These are phyloP conservation scores for Actenoides lindsayi DNA, from an alignment of 2,113 vertebrate genomes.

Conservation along the genomic window DNA sequence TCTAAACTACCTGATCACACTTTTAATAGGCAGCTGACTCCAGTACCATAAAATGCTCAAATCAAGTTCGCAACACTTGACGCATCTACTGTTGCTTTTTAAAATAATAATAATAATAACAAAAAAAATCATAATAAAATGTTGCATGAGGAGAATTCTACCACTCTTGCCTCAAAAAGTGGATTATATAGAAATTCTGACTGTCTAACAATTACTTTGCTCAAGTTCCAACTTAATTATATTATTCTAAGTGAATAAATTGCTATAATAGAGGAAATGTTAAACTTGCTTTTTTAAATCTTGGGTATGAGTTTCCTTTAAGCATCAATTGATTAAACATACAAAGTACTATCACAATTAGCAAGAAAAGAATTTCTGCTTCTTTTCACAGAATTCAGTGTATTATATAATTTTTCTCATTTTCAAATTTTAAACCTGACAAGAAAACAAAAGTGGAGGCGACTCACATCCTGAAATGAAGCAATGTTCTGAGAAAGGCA, in stretches of 20 bases:
- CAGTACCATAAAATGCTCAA: conserved; percentile 82
- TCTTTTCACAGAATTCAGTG: neutral
- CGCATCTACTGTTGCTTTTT: conserved; percentile 71
- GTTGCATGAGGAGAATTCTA: neutral
- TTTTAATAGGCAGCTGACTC: conserved; percentile 88
- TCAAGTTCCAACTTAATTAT: conserved; percentile 39
- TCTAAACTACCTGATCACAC: conserved; percentile 96
- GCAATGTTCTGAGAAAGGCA: neutral
- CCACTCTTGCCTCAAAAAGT: neutral
- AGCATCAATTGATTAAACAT: neutral
- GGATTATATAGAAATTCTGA: neutral
- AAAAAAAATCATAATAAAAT: neutral
- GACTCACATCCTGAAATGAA: neutral
- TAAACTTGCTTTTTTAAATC: neutral
- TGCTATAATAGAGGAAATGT: neutral
- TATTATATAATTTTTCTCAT: neutral
- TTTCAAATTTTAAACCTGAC: neutral
- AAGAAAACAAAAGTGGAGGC: neutral
- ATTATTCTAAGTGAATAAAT: conserved; percentile 45
- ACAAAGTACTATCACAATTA: neutral
- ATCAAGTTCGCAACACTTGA: conserved; percentile 86
- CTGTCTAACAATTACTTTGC: conserved; percentile 31
- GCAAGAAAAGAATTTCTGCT: neutral
- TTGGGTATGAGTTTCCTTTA: neutral
- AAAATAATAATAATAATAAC: neutral